Base-by-base conservation (phyloP, 2,888 invertebrate species). In the Catocala sponsa region DNA sequence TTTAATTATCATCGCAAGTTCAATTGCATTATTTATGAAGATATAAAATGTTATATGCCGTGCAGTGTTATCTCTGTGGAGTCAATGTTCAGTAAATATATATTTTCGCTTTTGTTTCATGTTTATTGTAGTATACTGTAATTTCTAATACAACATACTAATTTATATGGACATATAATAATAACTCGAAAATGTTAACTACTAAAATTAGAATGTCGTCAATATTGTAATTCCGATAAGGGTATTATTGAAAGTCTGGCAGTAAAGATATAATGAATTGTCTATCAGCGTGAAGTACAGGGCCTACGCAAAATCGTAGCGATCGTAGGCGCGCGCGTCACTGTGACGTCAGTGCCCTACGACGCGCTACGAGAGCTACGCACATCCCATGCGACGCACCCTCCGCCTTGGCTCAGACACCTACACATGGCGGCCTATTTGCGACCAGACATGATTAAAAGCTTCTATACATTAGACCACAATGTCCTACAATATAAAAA, bases 291-390 rank as follows among this genome's bases (percentile, higher is more conserved):
- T 35, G 58, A 50, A 59, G 42, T 41, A 59, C 48, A 25, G 33
- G 63, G 78, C 78, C 82, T 81, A 85, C 83, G 84, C 74, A 59
- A 58, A 52, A 44, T 67, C 82, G 84, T 84, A 85, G 85, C 80
- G 11, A 52, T 72, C 81, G 85, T 85, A 83, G 83, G 82, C 82
- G 81, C 67, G 53, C 58, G 66, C 78, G 77, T 81, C 78, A 76
- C 60, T 1, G 51, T 85, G 84, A 86, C 87, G 86, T 88, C 86
- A 86, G 65, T 47, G 80, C 85, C 84, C 86, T 86, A 86, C 85
- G 82, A 69, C 68, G 68, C 44, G 79, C 85, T 86, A 86, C 83
- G 79, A 59, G 65, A 48, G 73, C 78, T 77, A 80, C 80, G 76
- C 76, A 38, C 35, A 38, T 60, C 74, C 80, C 74, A 81, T 66